These are phyloP conservation scores for Procambarus clarkii DNA, from an alignment of 1,140 invertebrate genomes.

Conservation along the genomic window DNA sequence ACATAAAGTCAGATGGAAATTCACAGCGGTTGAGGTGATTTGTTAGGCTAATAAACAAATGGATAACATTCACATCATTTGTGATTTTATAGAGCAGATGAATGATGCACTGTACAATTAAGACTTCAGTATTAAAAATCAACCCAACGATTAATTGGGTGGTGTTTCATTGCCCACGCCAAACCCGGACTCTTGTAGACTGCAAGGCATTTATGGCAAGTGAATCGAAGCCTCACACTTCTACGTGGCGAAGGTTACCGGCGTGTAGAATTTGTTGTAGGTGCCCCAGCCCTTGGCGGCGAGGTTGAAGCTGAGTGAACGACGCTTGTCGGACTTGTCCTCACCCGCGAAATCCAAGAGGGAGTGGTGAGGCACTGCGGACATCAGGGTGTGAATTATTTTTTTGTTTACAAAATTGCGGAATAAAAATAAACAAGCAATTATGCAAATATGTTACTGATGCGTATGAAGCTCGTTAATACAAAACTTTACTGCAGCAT, in stretches of 20 bases:
- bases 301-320: constrained; percentile 54
- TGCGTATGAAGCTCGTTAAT: too few relatives aligned
- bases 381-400: background rate
- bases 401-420: too few relatives aligned
- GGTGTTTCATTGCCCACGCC: background rate
- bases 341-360: background rate
- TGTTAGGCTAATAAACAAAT: constrained; percentile 29
- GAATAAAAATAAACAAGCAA: too few relatives aligned
- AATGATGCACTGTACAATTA: constrained; percentile 43
- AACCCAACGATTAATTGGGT: background rate
- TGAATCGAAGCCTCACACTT: background rate
- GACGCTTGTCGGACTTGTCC: constrained; percentile 28
- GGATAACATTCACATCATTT: constrained; percentile 11
- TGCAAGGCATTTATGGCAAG: background rate
- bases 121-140: background rate
- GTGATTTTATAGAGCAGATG: background rate
- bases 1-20: constrained; percentile 34
- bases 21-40: constrained; percentile 4
- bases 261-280: constrained; percentile 58
- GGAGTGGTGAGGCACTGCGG: constrained; percentile 24
- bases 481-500: too few relatives aligned
- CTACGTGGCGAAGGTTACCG: constrained; percentile 51
- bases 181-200: constrained; percentile 13
- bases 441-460: too few relatives aligned
- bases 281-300: constrained; percentile 63